phyloP scores from a whole-genome alignment of 1,140 invertebrate genomes.

The Apis dorsata region DNA sequence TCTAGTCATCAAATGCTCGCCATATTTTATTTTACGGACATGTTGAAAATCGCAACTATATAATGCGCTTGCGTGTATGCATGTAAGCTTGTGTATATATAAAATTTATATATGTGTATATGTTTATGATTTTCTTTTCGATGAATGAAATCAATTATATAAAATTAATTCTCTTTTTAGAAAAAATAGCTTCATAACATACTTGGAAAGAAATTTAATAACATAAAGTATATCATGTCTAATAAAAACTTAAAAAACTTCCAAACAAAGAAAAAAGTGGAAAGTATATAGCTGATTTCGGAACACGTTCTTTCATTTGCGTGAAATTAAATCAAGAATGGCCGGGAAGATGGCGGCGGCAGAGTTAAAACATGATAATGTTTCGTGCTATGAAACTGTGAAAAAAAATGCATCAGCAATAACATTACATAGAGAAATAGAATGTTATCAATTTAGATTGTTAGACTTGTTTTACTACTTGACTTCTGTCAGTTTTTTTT shows the following conservation, averaged over 20 bases:
- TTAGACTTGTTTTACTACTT: constrained; percentile 72
- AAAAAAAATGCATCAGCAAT: constrained; percentile 53
- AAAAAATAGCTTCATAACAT: background rate
- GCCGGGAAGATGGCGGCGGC: constrained; percentile 73
- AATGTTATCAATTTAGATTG: constrained; percentile 65
- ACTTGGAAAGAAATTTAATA: background rate
- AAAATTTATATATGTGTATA: no score
- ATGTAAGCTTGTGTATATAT: background rate
- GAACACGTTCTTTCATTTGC: constrained; percentile 36
- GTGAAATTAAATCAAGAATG: constrained; percentile 44
- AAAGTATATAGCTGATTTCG: background rate
- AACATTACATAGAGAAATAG: constrained; percentile 57
- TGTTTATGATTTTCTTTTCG: background rate
- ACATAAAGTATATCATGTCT: background rate
- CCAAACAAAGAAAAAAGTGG: constrained; percentile 11
- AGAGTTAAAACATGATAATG: constrained; percentile 69
- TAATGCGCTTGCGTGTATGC: constrained; percentile 5
- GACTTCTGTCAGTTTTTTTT: constrained; percentile 72
- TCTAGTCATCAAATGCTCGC: constrained; percentile 57
- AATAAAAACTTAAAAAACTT: background rate
- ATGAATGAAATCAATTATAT: background rate
- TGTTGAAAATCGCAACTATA: constrained; percentile 12
- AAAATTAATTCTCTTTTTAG: background rate
- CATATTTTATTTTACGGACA: constrained; percentile 50
- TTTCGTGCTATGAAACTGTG: constrained; percentile 56